Evolutionary conservation across 2,113 vertebrate species (phyloP), one percentile per base, ranked within the genome.

Genomic region (Eudyptes chrysolophus): DNA sequence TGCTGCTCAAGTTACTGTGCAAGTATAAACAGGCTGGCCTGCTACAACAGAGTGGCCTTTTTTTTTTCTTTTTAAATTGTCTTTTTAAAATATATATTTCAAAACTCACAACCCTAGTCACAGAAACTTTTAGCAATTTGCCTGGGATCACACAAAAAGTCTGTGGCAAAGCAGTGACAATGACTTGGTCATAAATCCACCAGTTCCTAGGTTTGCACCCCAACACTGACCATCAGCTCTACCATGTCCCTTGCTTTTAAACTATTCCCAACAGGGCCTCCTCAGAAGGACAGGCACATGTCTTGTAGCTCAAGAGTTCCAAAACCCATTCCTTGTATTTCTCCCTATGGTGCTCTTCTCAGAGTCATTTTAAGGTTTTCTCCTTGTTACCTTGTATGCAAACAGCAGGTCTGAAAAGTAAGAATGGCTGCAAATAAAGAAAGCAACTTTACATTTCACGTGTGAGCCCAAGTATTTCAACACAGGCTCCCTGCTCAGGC

Each of bases 11-110:
- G 82, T 92, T 79, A 36, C 49, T 9, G 58, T 54, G 58, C 87
- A 87, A 87, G 87, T 85, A 83, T 51, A 65, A 93, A 85, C 90
- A 95, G 78, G 78, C 66, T 57, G 34, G 29, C 34, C 89, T 91
- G 70, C 38, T 76, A 69, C 36, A 30, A 40, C 19, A 48, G 1
- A 42, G 69, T 17, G 24, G 42, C 26, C 32, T 32, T n/a, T 4
- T 6, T 21, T 24, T 57, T 71, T 54, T n/a, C 42, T 7, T 22
- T 42, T 46, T 2, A 11, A 64, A 80, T 10, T 36, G 13, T 29
- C 65, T 82, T 76, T 49, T 42, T 0, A 42, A 66, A 84, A 87
- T 25, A 61, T 0, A 0, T 13, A 34, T 68, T 62, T 90, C 30
- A 25, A 77, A 83, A 30, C 38, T 61, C 74, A 57, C 40, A 71